Evolutionary conservation across 2,888 invertebrate genomes (phyloP).

Genomic region (Griposia aprilina): DNA sequence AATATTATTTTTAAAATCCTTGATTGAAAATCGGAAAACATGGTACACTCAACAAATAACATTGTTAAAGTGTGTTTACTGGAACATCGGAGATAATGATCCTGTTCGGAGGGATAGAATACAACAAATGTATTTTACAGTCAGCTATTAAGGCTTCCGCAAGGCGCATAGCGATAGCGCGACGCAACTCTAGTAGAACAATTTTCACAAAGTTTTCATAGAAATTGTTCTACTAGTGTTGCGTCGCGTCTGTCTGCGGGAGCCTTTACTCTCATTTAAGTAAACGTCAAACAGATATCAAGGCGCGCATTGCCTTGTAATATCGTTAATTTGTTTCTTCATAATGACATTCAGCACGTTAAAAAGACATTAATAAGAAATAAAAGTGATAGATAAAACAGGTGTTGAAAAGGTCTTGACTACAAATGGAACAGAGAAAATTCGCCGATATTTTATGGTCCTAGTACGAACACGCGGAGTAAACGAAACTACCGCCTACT

Average conservation of each 20-base stretch:
- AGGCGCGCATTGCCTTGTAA: conserved; percentile 15
- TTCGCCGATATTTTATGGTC: conserved; percentile 6
- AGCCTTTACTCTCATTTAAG: not conserved
- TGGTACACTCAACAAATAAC: conserved; percentile 11
- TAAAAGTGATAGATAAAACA: conserved; percentile 46
- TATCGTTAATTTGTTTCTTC: conserved; percentile 24
- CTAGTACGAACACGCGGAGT: not conserved
- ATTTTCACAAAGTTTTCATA: not conserved
- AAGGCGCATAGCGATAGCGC: not conserved
- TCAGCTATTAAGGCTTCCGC: not conserved
- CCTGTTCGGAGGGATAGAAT: not conserved
- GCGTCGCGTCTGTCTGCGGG: not conserved
- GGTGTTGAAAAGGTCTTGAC: conserved; percentile 29
- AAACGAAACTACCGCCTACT: too few species aligned
- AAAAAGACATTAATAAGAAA: conserved; percentile 59
- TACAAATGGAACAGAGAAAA: conserved; percentile 30
- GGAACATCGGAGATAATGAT: not conserved
- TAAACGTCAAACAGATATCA: conserved; percentile 14
- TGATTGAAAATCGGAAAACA: not conserved
- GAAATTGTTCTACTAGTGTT: not conserved
- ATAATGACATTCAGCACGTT: conserved; percentile 34
- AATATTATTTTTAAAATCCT: not conserved
- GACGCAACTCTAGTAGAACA: not conserved
- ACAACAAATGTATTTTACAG: conserved; percentile 11
- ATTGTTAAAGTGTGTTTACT: not conserved